Conservation (phyloP, 2,113 vertebrate species). For the Nothobranchius kuhntae region DNA sequence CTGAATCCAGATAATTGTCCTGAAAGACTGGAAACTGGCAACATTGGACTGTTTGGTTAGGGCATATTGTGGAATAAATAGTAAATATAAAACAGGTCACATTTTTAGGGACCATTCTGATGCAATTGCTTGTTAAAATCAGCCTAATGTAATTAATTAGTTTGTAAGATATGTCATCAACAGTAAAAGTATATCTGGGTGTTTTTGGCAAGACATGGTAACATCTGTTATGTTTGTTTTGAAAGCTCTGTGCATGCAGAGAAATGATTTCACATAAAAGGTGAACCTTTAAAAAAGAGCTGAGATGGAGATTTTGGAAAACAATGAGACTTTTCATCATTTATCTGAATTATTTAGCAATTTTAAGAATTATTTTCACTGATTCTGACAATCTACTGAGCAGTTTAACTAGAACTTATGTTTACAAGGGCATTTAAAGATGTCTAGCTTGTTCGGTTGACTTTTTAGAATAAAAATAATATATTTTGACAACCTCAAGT, state of each 20-base stretch:
- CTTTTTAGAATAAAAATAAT: not conserved
- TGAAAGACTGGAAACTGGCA: not conserved
- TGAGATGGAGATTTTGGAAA: not conserved
- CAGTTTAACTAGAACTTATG: not conserved
- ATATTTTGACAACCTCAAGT: not conserved
- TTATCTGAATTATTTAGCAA: not conserved
- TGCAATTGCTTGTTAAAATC: too few species aligned
- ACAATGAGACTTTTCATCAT: not conserved
- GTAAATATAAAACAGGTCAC: too few species aligned
- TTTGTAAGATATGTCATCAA: too few species aligned
- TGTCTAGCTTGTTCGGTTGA: too few species aligned
- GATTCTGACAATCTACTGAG: not conserved
- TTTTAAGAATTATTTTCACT: not conserved
- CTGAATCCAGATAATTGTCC: slow-evolving; percentile 37
- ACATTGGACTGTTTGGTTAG: not conserved
- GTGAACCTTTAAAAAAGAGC: not conserved
- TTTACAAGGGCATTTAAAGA: not conserved
- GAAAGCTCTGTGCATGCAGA: too few species aligned
- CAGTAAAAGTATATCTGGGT: too few species aligned
- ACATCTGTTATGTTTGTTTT: too few species aligned
- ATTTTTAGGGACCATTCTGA: too few species aligned
- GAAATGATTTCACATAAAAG: too few species aligned
- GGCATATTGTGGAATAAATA: too few species aligned
- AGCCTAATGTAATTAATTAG: too few species aligned
- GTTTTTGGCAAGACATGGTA: too few species aligned